Evolutionary conservation across 2,888 invertebrate genomes (phyloP), one percentile per base, ranked within the genome.

Genomic region (Pediacus dermestoides): DNA sequence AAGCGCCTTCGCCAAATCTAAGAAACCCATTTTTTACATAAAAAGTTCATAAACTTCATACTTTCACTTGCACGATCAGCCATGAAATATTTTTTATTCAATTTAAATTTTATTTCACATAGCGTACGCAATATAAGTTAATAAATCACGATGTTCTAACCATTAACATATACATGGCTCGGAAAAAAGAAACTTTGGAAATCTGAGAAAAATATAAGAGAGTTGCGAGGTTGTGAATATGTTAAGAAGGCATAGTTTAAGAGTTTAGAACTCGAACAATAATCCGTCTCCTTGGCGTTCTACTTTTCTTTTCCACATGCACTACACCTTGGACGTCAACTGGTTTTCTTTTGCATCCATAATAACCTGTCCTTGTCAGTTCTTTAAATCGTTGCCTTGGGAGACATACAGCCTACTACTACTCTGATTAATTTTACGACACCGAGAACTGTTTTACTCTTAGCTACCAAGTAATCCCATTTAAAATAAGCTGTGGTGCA

Each of bases 401-500:
- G 44, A 42, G 42, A 34, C 21, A 40, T 43, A 31, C 37, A 34
- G 35, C 36, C 30, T 39, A 38, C 40, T 39, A 30, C 14, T 39
- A 30, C 18, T 31, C 49, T 46, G 52, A 49, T 49, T 51, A 49
- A 52, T 49, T 52, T 46, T 44, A 46, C 41, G 44, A 37, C 42
- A 38, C 42, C 34, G 33, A 39, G 42, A 46, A 39, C 44, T 44
- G 50, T 38, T 42, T 46, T 43, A 25, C 37, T 39, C 39, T 44
- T 42, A 37, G n/a, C n/a, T 47, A 33, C 41, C 18, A 35, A 43
- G 40, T 44, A 46, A 39, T 39, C 36, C 37, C 31, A 14, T 16
- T 36, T 33, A 34, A 32, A 43, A 35, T 30, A 28, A n/a, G n/a
- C n/a, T n/a, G n/a, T n/a, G n/a, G n/a, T n/a, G n/a, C n/a, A n/a